Conservation (phyloP, 2,113 vertebrate genomes). For the Aphyosemion australe region DNA sequence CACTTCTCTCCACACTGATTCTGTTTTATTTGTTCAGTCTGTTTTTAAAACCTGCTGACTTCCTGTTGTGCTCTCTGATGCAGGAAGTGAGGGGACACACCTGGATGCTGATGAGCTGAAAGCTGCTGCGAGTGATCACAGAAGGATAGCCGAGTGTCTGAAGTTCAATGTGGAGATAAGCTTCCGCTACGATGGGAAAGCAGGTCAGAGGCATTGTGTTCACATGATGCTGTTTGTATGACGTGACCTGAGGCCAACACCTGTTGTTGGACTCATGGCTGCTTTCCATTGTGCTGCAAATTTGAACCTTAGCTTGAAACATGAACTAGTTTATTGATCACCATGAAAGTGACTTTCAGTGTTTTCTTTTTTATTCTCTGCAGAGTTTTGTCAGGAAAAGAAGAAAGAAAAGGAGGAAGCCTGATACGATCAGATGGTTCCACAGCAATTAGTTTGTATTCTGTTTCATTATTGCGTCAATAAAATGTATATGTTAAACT, state of each 20-base stretch:
- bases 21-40: too few relatives aligned
- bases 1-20: too few relatives aligned
- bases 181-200: constrained; percentile 18
- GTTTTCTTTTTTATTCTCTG: neutral
- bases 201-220: constrained; percentile 12
- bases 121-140: neutral
- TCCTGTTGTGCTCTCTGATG: neutral
- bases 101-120: constrained; percentile 14
- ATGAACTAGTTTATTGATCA: neutral
- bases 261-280: too few relatives aligned
- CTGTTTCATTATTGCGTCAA: neutral
- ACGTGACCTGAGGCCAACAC: too few relatives aligned
- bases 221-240: neutral
- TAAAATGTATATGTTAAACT: neutral
- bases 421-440: neutral
- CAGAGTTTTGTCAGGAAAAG: constrained; percentile 15
- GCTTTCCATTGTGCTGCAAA: too few relatives aligned
- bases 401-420: constrained; percentile 9
- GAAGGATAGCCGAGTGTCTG: constrained; percentile 14
- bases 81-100: constrained; percentile 22
- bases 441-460: neutral
- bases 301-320: neutral
- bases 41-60: neutral
- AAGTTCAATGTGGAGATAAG: neutral
- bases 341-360: neutral